Conservation (phyloP, 2,888 invertebrate species). For the Cosmopolites sordidus region DNA sequence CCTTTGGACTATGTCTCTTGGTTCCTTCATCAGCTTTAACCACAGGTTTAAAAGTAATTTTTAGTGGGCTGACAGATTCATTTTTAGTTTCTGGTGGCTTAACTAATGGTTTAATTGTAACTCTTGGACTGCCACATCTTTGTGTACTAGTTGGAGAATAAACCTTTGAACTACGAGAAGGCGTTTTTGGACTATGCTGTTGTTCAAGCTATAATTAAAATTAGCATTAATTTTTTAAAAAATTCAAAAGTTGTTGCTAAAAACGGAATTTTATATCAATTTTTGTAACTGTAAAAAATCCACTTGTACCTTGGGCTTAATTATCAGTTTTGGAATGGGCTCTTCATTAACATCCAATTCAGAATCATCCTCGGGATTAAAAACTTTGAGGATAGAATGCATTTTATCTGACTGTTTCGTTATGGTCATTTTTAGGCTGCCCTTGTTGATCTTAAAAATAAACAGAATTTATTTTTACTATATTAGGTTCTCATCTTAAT, state of each 20-base stretch:
- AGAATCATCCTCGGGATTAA: conserved; percentile 37
- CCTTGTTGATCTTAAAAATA: conserved; percentile 27
- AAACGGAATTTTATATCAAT: background rate
- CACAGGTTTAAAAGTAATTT: conserved; percentile 52
- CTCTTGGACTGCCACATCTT: conserved; percentile 44
- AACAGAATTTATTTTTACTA: too few relatives aligned
- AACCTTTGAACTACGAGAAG: conserved; percentile 39
- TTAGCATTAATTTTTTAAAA: background rate
- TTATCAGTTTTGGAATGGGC: conserved; percentile 41
- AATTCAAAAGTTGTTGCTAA: background rate
- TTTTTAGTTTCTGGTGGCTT: conserved; percentile 34
- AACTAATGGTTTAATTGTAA: conserved; percentile 46
- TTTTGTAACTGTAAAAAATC: background rate
- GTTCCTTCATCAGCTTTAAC: conserved; percentile 37
- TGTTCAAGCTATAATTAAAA: conserved; percentile 26
- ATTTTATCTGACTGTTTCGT: conserved; percentile 45
- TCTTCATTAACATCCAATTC: conserved; percentile 30
- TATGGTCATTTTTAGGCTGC: conserved; percentile 46
- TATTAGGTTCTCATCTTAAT: too few relatives aligned
- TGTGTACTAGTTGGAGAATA: conserved; percentile 36
- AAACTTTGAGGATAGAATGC: conserved; percentile 47
- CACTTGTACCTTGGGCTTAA: conserved; percentile 35
- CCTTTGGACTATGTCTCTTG: conserved; percentile 37
- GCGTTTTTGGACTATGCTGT: conserved; percentile 47
- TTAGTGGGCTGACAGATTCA: conserved; percentile 35